A percentile compares a stretch with the other conserved stretches of the same genome.
These are phyloP conservation scores for Aldabrachelys gigantea DNA, from an alignment of 2,113 vertebrate species.

Conservation along the genomic window DNA sequence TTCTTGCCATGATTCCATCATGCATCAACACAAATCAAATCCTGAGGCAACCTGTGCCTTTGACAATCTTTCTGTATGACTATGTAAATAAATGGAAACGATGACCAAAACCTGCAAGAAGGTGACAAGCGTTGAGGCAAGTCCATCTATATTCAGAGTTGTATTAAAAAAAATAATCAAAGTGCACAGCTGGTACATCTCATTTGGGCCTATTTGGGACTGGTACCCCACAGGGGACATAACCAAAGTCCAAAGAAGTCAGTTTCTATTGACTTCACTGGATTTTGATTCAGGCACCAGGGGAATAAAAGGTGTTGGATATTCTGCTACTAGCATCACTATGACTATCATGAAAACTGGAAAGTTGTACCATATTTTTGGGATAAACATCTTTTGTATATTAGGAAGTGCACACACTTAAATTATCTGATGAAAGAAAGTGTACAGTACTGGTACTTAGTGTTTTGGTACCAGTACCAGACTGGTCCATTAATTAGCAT, in stretches of 20 bases:
- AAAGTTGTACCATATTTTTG: conserved; percentile 47
- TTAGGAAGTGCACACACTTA: conserved; percentile 69
- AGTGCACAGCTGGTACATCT: conserved; percentile 77
- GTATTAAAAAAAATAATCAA: conserved; percentile 76
- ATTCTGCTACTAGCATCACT: conserved; percentile 24
- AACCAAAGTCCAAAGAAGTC: not conserved
- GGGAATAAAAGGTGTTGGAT: not conserved
- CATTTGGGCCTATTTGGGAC: conserved; percentile 2
- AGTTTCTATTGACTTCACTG: conserved; percentile 21
- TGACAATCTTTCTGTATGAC: conserved; percentile 76
- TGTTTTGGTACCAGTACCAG: conserved; percentile 78
- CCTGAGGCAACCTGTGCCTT: conserved; percentile 91
- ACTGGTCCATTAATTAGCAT: conserved; percentile 75
- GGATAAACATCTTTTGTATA: conserved; percentile 75
- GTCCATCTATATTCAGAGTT: conserved; percentile 72
- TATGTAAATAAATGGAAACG: conserved; percentile 70
- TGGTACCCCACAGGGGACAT: not conserved
- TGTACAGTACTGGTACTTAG: conserved; percentile 73
- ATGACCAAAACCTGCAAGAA: conserved; percentile 58
- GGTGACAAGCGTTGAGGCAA: conserved; percentile 72
- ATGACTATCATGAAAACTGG: not conserved
- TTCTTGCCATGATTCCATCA: conserved; percentile 83
- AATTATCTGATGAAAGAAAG: conserved; percentile 66
- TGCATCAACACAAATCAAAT: conserved; percentile 82
- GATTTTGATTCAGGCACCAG: conserved; percentile 21